Conservation (phyloP, 1,140 invertebrate genomes). For the Thereuonema tuberculata region DNA sequence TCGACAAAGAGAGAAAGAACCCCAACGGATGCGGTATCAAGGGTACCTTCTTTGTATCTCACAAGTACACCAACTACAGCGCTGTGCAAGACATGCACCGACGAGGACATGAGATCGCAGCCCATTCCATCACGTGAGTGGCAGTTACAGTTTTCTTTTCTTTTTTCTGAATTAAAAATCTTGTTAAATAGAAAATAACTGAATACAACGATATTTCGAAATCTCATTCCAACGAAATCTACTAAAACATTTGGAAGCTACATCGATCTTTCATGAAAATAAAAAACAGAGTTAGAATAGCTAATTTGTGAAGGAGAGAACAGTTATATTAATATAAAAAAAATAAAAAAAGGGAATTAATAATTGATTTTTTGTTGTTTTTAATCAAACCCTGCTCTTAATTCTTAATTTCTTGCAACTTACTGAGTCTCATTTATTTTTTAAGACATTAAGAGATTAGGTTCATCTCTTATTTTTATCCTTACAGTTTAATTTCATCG, state of each 20-base stretch:
- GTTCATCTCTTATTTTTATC: too few species aligned
- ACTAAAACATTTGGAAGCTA: slow-evolving; percentile 52
- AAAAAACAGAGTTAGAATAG: background rate
- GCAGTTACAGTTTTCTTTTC: background rate
- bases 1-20: slow-evolving; percentile 54
- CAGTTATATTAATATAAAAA: background rate
- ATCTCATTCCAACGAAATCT: background rate
- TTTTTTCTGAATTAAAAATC: background rate
- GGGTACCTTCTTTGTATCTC: slow-evolving; percentile 87
- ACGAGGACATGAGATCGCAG: slow-evolving; percentile 81
- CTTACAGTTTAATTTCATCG: too few species aligned
- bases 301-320: background rate
- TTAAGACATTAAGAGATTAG: too few species aligned
- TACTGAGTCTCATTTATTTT: too few species aligned
- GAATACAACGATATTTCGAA: background rate
- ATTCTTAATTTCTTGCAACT: too few species aligned
- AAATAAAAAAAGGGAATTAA: too few species aligned
- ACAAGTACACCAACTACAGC: slow-evolving; percentile 93
- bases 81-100: slow-evolving; percentile 79
- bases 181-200: background rate
- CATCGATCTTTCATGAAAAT: slow-evolving; percentile 50
- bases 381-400: too few species aligned
- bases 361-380: too few species aligned
- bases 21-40: slow-evolving; percentile 87
- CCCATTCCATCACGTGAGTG: slow-evolving; percentile 69